Conservation (phyloP, 2,113 vertebrate genomes). For the Isurus oxyrinchus region DNA sequence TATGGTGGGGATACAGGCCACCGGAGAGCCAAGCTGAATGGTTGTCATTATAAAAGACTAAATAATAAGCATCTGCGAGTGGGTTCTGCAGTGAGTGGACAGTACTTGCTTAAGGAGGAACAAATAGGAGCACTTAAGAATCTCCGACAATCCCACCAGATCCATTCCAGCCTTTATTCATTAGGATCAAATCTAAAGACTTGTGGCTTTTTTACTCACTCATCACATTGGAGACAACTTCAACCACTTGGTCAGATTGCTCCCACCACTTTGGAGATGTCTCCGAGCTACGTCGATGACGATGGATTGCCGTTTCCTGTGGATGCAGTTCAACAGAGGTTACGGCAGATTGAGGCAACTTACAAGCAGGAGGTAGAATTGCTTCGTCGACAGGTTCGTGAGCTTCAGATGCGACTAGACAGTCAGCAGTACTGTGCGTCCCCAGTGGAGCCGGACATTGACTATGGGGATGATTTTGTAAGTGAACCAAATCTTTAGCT, state of each 20-base stretch:
- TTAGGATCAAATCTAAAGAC: background rate
- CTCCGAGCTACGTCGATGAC: constrained; percentile 79
- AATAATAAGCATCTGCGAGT: constrained; percentile 66
- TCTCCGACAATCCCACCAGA: constrained; percentile 47
- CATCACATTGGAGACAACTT: constrained; percentile 16
- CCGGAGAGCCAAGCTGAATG: constrained; percentile 63
- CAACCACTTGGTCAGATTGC: background rate
- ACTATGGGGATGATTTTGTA: constrained; percentile 97
- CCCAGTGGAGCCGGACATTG: constrained; percentile 81
- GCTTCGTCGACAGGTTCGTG: constrained; percentile 83
- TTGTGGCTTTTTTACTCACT: constrained; percentile 23
- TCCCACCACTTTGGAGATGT: background rate
- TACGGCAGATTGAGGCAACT: constrained; percentile 90
- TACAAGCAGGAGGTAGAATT: constrained; percentile 97
- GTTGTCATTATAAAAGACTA: constrained; percentile 70
- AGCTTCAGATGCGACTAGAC: constrained; percentile 90
- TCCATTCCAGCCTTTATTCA: constrained; percentile 49
- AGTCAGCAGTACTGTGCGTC: constrained; percentile 80
- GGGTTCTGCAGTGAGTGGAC: constrained; percentile 56
- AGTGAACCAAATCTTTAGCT: constrained; percentile 52
- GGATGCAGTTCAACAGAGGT: constrained; percentile 90
- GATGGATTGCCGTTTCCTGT: constrained; percentile 89
- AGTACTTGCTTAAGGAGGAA: constrained; percentile 57
- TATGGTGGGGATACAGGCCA: constrained; percentile 57
- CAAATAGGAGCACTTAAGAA: constrained; percentile 51